Evolutionary conservation across 2,797 vertebrate species (phyloP), one percentile per base, ranked within the genome.

Genomic region (Lepidocolaptes lacrymiger): DNA sequence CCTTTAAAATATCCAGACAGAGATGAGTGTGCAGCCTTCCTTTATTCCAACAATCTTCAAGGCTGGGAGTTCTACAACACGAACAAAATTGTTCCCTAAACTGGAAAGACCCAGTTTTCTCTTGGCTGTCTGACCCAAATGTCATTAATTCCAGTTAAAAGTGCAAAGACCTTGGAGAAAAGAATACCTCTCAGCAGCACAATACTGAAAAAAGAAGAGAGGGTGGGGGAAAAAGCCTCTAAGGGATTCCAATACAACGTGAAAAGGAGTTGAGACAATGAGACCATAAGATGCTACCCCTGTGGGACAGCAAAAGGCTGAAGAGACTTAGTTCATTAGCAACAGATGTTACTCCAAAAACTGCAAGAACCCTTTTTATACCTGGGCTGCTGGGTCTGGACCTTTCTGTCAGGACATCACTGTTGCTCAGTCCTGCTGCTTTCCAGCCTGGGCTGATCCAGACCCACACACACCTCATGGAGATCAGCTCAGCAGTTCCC

Each of bases 61-160:
- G 54, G 51, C n/a, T 85, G 24, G 39, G 68, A 36, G 16, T 73
- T 92, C 56, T 72, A 36, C 44, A 80, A 30, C 28, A 20, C n/a
- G 39, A 59, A 37, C 10, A 37, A 30, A 69, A 6, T 69, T 75
- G 44, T 58, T 63, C 66, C 19, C 59, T 54, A 54, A 86, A 61
- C 92, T 79, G 58, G 76, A 94, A 86, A 28, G 21, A 90, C 79
- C 63, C 67, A 73, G 78, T 85, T 92, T 94, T 75, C 44, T 71
- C 37, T 86, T 56, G 81, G 48, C 43, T 81, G 16, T 28, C 34
- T 82, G 44, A 61, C 21, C 28, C 41, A 78, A 79, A 91, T 83
- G 37, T 43, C 54, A 67, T 79, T 85, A 79, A 89, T 72, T 93
- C 37, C 64, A 87, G 43, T 43, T 91, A 59, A 91, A 93, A 85